Evolutionary conservation across 53 echinoderm and acorn worm genomes (phyloP).

Genomic region (Apostichopus leukothele): DNA sequence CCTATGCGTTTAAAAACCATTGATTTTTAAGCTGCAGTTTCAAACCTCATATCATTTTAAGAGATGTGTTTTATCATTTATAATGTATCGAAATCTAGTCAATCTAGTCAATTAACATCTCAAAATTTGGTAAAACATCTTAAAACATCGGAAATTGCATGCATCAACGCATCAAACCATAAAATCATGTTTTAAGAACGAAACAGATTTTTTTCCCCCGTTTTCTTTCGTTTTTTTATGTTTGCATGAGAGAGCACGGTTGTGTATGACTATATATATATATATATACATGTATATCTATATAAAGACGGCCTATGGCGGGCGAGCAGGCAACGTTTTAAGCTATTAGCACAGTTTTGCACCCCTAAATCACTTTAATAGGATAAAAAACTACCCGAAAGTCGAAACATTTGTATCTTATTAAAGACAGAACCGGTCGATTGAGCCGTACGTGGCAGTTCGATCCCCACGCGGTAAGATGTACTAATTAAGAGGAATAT

Average conservation of each 20-base stretch:
- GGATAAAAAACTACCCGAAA: constrained; percentile 20
- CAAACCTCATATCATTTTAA: neutral
- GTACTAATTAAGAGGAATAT: neutral
- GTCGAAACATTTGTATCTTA: constrained; percentile 40
- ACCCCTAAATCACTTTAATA: constrained; percentile 1
- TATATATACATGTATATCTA: too few relatives aligned
- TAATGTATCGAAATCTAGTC: neutral
- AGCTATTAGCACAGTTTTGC: constrained; percentile 44
- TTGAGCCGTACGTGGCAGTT: neutral
- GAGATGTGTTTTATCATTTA: neutral
- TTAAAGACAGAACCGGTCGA: constrained; percentile 18
- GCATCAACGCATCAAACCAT: constrained; percentile 9
- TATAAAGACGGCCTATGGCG: neutral
- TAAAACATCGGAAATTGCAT: neutral
- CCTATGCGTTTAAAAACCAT: neutral
- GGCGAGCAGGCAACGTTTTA: neutral
- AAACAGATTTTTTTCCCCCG: neutral
- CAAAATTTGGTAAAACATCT: neutral
- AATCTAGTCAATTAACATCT: constrained; percentile 2
- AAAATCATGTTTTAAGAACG: neutral
- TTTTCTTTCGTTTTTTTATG: neutral
- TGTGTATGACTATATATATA: neutral
- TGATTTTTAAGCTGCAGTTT: neutral
- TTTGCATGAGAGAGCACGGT: neutral
- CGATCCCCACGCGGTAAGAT: constrained; percentile 24